Base-by-base conservation (phyloP, 2,888 invertebrate genomes). In the Epistrophella euchroma region DNA sequence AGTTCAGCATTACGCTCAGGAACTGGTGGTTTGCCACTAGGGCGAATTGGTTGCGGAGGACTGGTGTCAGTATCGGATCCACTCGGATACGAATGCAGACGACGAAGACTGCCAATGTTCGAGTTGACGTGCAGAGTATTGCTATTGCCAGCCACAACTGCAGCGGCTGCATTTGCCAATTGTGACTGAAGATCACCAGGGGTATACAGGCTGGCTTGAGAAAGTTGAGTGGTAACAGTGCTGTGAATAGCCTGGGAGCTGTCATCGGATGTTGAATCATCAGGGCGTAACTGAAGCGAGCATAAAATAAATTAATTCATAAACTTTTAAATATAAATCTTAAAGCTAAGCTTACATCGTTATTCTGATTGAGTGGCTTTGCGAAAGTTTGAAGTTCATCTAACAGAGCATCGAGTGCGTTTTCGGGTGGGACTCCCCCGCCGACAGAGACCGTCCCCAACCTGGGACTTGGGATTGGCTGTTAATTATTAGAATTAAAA, bases 341-440 rank as follows among this genome's bases (percentile, higher is more conserved):
- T 4, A n/a, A 52, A 10, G 11, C 1, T 13, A 25, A 7, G 84
- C 88, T 89, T 88, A 91, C 92, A 89, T 92, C 92, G 88, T 89
- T 89, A 85, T 89, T 89, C 88, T 89, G 91, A 88, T 90, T 90
- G 88, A 92, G 93, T 68, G 97, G 97, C 91, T 96, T 95, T 74
- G 97, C 96, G 93, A 97, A 97, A 40, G 97, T 97, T 93, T 97
- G 97, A 88, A 97, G 94, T 93, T 98, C 97, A 93, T 97, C 97
- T 96, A 98, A 94, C 96, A 98, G 93, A 95, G 97, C 97, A 96
- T 98, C 98, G 96, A 98, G 97, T 95, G 97, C 97, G 96, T 97
- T 98, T 96, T 97, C 97, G 94, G 97, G 92, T 91, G 92, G 91
- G 92, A 91, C 88, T 93, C 93, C 91, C 93, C 93, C 92, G 93